Conservation (phyloP, 2,797 vertebrate genomes). For the Naso thynnoides region DNA sequence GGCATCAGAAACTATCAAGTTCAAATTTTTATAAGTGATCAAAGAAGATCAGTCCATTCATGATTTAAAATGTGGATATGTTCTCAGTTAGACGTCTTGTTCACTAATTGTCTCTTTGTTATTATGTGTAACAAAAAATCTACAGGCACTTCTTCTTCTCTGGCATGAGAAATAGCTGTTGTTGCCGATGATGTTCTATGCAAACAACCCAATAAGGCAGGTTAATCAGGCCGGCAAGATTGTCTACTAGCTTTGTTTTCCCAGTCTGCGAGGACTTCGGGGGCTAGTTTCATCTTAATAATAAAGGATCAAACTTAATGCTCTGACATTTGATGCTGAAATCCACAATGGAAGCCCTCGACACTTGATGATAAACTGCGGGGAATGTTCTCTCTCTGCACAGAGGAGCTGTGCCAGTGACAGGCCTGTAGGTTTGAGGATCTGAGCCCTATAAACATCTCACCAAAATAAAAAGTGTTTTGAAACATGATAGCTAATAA, state of each 20-base stretch:
- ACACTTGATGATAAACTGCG: slow-evolving; percentile 46
- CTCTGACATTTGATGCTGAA: slow-evolving; percentile 63
- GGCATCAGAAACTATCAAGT: background rate
- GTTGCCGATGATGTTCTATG: slow-evolving; percentile 74
- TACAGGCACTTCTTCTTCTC: slow-evolving; percentile 52
- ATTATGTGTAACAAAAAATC: slow-evolving; percentile 48
- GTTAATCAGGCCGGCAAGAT: slow-evolving; percentile 73
- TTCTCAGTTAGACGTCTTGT: slow-evolving; percentile 22
- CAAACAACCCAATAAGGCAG: slow-evolving; percentile 75
- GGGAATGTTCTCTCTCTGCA: slow-evolving; percentile 30
- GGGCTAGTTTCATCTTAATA: slow-evolving; percentile 78
- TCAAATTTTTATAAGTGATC: background rate
- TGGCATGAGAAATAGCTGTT: slow-evolving; percentile 69
- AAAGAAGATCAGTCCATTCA: background rate
- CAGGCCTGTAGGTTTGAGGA: slow-evolving; percentile 29
- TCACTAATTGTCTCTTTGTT: slow-evolving; percentile 19
- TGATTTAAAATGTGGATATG: background rate
- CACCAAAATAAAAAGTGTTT: slow-evolving; percentile 38
- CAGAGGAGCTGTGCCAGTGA: slow-evolving; percentile 27
- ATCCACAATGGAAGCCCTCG: slow-evolving; percentile 48
- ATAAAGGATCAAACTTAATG: slow-evolving; percentile 68
- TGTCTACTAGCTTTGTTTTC: slow-evolving; percentile 80
- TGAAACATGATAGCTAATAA: slow-evolving; percentile 39
- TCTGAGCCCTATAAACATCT: slow-evolving; percentile 34
- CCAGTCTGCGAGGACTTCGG: slow-evolving; percentile 68